phyloP scores from a whole-genome alignment of 2,113 vertebrate species.

The Athene cunicularia region DNA sequence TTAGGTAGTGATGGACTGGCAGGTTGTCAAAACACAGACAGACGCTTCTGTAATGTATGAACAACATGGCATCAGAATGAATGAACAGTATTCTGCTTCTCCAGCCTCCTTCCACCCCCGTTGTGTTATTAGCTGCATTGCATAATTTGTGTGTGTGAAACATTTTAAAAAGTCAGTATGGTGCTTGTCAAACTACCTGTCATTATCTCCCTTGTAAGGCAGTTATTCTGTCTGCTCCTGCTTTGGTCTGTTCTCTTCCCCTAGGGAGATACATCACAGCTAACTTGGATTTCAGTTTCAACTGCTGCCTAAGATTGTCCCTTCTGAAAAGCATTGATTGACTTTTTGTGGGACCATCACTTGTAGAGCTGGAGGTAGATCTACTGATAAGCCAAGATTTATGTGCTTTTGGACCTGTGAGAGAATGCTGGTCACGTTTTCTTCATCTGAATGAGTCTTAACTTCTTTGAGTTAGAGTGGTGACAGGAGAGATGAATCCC shows the following conservation, averaged over 20 bases:
- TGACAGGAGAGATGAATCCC: neutral
- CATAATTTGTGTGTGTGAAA: conserved; percentile 51
- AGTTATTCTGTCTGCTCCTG: neutral
- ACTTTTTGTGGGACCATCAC: neutral
- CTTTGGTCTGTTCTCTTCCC: neutral
- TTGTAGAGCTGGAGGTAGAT: neutral
- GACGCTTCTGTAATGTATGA: neutral
- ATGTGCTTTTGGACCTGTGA: neutral
- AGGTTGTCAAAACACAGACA: conserved; percentile 57
- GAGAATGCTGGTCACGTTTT: accelerated
- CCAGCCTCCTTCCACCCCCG: neutral
- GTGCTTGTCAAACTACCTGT: conserved; percentile 58
- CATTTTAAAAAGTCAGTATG: conserved; percentile 43
- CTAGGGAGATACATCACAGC: neutral
- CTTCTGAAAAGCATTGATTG: neutral
- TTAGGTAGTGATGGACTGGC: conserved; percentile 37
- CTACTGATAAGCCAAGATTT: neutral
- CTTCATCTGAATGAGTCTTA: neutral
- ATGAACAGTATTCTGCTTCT: conserved; percentile 22
- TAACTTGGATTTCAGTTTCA: neutral
- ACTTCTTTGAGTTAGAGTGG: neutral
- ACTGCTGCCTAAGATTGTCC: neutral
- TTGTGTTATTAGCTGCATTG: neutral
- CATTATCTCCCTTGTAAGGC: conserved; percentile 25
- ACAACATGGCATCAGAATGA: conserved; percentile 19